Percentiles rank a stretch among this genome's conserved stretches.
phyloP scores from a whole-genome alignment of 2,113 vertebrate species.

The Balaeniceps rex region DNA sequence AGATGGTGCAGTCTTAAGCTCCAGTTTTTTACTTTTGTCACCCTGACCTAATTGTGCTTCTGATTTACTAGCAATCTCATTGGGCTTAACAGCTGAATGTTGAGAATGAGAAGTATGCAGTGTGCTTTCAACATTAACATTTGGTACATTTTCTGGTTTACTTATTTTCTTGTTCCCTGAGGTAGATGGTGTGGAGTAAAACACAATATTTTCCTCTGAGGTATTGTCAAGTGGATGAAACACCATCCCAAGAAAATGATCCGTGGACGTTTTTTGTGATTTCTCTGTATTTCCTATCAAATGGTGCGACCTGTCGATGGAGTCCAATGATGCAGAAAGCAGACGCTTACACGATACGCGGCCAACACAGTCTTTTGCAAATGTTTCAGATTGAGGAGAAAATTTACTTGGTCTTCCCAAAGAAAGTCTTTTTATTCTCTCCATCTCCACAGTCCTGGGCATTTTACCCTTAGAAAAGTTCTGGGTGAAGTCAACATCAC shows the following conservation, averaged over 20 bases:
- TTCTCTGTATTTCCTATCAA: slow-evolving; percentile 23
- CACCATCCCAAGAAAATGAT: slow-evolving; percentile 41
- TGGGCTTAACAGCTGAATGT: not conserved
- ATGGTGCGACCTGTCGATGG: not conserved
- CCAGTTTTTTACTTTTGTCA: slow-evolving; percentile 30
- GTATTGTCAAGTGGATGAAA: slow-evolving; percentile 49
- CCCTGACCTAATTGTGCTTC: slow-evolving; percentile 70
- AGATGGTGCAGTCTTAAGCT: slow-evolving; percentile 6
- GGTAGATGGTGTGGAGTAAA: slow-evolving; percentile 76
- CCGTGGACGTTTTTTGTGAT: not conserved
- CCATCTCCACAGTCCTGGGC: slow-evolving; percentile 62
- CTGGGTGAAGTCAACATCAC: slow-evolving; percentile 40
- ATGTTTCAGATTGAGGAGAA: slow-evolving; percentile 16
- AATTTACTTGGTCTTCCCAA: slow-evolving; percentile 59
- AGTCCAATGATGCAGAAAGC: slow-evolving; percentile 27
- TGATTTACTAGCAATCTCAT: slow-evolving; percentile 35
- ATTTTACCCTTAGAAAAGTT: slow-evolving; percentile 64
- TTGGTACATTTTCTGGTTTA: slow-evolving; percentile 29
- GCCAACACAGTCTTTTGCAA: slow-evolving; percentile 30
- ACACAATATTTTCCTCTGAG: slow-evolving; percentile 64
- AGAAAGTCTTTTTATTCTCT: slow-evolving; percentile 71
- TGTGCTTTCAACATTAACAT: slow-evolving; percentile 31
- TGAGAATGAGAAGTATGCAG: not conserved
- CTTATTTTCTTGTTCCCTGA: slow-evolving; percentile 68
- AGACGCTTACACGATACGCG: not conserved